These are phyloP conservation scores for Sarcophaga variegata DNA, from an alignment of 2,888 invertebrate species.

Conservation along the genomic window DNA sequence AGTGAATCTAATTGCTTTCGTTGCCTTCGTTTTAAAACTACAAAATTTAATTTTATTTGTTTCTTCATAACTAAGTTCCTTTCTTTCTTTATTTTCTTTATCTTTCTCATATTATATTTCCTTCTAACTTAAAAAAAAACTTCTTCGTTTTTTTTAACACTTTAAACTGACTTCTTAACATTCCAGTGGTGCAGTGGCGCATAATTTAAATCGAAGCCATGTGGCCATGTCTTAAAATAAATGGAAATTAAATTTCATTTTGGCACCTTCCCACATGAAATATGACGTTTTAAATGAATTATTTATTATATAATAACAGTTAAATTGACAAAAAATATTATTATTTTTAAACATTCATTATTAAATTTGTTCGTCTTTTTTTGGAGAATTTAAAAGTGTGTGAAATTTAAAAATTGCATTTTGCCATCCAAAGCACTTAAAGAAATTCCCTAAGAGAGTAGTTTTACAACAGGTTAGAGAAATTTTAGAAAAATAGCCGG, in stretches of 20 bases:
- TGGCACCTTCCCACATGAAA: slow-evolving; percentile 45
- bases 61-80: background rate
- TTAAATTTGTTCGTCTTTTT: background rate
- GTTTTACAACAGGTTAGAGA: background rate
- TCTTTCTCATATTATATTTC: background rate
- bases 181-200: slow-evolving; percentile 38
- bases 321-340: slow-evolving; percentile 37
- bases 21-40: too few species aligned
- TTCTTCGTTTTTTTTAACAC: background rate
- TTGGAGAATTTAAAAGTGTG: slow-evolving; percentile 47
- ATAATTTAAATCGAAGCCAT: slow-evolving; percentile 26
- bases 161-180: slow-evolving; percentile 2
- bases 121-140: background rate
- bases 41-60: too few species aligned
- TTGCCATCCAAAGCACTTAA: slow-evolving; percentile 3
- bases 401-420: slow-evolving; percentile 33
- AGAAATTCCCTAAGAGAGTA: slow-evolving; percentile 10
- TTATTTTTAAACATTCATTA: slow-evolving; percentile 31
- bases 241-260: slow-evolving; percentile 36
- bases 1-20: too few species aligned
- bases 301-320: slow-evolving; percentile 65
- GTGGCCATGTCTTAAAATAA: slow-evolving; percentile 24
- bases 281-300: slow-evolving; percentile 36
- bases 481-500: too few species aligned
- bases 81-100: too few species aligned